A percentile compares a stretch with the other conserved stretches of the same genome.
These are phyloP conservation scores for Actinostola sp. DNA, from an alignment of 92 coral and sea anemone genomes.

Conservation along the genomic window DNA sequence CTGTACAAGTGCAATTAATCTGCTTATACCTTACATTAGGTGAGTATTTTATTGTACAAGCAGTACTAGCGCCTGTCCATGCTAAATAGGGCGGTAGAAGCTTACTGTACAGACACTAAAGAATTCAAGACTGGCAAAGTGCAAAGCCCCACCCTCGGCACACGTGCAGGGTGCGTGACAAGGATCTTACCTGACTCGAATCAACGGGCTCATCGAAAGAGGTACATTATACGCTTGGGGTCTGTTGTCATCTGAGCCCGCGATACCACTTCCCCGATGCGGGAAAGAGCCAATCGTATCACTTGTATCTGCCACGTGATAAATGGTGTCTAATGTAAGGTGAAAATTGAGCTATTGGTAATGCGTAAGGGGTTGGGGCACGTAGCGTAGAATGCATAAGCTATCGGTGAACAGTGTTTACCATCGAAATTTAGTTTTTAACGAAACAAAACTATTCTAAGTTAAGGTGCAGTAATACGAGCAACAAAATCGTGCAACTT, in stretches of 20 bases:
- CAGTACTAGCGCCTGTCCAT: too few species aligned
- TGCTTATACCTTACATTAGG: slow-evolving; percentile 5
- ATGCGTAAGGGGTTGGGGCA: slow-evolving; percentile 34
- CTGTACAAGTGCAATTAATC: not conserved
- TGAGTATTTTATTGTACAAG: not conserved
- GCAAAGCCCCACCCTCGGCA: not conserved
- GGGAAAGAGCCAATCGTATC: slow-evolving; percentile 97
- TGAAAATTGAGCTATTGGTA: too few species aligned
- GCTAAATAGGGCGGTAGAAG: too few species aligned
- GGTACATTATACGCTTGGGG: slow-evolving; percentile 63
- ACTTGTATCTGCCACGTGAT: slow-evolving; percentile 94
- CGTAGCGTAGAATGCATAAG: too few species aligned
- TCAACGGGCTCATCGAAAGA: slow-evolving; percentile 66
- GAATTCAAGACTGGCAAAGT: too few species aligned
- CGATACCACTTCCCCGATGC: slow-evolving; percentile 99
- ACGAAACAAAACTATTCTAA: too few species aligned
- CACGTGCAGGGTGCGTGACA: not conserved
- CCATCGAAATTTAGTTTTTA: too few species aligned
- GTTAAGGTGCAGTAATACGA: too few species aligned
- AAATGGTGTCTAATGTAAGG: slow-evolving; percentile 68
- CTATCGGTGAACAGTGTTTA: too few species aligned
- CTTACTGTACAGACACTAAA: too few species aligned
- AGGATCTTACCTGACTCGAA: slow-evolving; percentile 95
- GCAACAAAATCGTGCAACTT: too few species aligned
- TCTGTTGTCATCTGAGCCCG: slow-evolving; percentile 95